Evolutionary conservation across 2,797 vertebrate genomes (phyloP).

Genomic region (Carduelis carduelis): DNA sequence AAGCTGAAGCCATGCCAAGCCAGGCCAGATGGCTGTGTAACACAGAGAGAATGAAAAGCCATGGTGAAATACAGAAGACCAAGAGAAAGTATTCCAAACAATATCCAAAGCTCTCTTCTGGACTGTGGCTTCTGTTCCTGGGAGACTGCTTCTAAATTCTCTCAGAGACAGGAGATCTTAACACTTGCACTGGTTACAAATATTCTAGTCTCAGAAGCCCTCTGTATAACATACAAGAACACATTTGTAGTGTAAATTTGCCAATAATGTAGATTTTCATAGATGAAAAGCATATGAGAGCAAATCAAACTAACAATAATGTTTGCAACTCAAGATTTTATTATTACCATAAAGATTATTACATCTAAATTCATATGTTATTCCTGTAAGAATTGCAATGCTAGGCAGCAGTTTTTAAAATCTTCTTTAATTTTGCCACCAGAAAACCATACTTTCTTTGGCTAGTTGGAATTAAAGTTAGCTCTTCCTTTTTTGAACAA

Average conservation of each 20-base stretch:
- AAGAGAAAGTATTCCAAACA: not conserved
- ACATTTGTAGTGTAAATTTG: not conserved
- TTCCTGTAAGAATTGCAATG: not conserved
- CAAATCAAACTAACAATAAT: not conserved
- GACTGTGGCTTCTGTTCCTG: not conserved
- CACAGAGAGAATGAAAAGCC: not conserved
- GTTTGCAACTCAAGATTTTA: constrained; percentile 20
- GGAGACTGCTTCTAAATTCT: not conserved
- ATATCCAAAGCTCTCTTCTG: not conserved
- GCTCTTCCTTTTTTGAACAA: not conserved
- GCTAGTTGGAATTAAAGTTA: not conserved
- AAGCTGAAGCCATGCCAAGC: not conserved
- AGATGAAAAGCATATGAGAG: not conserved
- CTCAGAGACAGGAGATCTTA: not conserved
- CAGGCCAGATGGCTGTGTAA: not conserved
- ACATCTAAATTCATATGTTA: not conserved
- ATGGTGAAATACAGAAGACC: not conserved
- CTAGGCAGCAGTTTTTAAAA: not conserved
- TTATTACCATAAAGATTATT: not conserved
- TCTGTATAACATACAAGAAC: not conserved
- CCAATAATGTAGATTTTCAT: not conserved
- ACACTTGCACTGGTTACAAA: not conserved
- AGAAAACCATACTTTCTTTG: not conserved
- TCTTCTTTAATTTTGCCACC: not conserved
- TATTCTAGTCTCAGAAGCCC: not conserved